These are phyloP conservation scores for Apodemia mormo DNA, from an alignment of 2,888 invertebrate species.

Conservation along the genomic window DNA sequence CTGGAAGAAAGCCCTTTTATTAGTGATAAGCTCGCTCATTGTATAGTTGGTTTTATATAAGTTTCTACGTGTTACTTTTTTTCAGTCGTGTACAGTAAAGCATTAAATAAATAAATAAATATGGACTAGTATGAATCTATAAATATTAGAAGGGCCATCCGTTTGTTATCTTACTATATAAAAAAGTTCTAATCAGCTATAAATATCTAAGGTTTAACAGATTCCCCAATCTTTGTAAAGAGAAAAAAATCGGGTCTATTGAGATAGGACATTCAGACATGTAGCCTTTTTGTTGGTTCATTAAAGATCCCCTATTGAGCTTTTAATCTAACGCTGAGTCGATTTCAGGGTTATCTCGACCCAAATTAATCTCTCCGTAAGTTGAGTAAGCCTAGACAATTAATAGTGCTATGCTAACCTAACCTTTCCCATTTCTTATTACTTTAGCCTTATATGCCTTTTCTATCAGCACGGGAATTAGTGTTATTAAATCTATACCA, in stretches of 20 bases:
- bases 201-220: background rate
- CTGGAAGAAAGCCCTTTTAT: no score
- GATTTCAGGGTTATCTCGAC: constrained; percentile 33
- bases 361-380: constrained; percentile 47
- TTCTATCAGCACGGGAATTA: background rate
- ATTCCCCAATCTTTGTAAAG: background rate
- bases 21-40: no score
- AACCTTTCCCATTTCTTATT: constrained; percentile 20
- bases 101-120: no score
- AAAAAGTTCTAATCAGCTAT: background rate
- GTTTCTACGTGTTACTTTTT: no score
- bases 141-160: background rate
- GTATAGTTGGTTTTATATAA: no score
- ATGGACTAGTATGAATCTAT: no score
- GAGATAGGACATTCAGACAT: background rate
- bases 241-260: background rate
- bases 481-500: background rate
- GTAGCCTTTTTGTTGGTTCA: constrained; percentile 1
- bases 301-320: constrained; percentile 9
- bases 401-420: constrained; percentile 45
- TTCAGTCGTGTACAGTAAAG: no score
- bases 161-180: background rate
- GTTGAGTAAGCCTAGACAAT: constrained; percentile 42
- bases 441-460: background rate
- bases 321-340: constrained; percentile 24